A percentile compares a stretch with the other conserved stretches of the same genome.
Conservation (phyloP, 2,888 invertebrate genomes). For the Onthophagus sagittarius region DNA sequence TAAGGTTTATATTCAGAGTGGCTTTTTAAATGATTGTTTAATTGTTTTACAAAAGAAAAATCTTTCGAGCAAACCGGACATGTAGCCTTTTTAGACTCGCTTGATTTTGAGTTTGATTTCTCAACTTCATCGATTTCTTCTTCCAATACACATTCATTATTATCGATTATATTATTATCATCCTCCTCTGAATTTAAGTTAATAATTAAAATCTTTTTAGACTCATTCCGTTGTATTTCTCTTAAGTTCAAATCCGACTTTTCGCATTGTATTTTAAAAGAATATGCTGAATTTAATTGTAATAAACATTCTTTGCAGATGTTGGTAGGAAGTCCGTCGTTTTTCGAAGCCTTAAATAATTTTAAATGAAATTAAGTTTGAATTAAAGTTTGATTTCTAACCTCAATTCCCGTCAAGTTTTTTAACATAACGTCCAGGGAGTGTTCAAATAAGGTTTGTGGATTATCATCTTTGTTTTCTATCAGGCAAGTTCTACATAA, state of each 20-base stretch:
- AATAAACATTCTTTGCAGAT: slow-evolving; percentile 40
- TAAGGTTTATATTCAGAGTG: slow-evolving; percentile 41
- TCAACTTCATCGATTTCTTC: background rate
- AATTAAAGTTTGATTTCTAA: slow-evolving; percentile 19
- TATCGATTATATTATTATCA: background rate
- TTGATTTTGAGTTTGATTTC: slow-evolving; percentile 30
- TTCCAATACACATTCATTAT: background rate
- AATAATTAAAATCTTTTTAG: slow-evolving; percentile 12
- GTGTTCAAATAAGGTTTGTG: slow-evolving; percentile 37
- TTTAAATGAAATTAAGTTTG: slow-evolving; percentile 17
- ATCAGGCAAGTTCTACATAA: slow-evolving; percentile 43
- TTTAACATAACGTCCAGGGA: slow-evolving; percentile 33
- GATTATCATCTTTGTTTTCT: slow-evolving; percentile 37
- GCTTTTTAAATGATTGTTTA: slow-evolving; percentile 36
- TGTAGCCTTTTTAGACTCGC: slow-evolving; percentile 35
- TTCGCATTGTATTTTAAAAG: slow-evolving; percentile 40
- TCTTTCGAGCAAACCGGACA: slow-evolving; percentile 41
- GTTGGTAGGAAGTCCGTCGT: slow-evolving; percentile 40
- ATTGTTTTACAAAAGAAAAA: slow-evolving; percentile 40
- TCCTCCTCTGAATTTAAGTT: background rate
- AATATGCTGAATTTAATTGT: slow-evolving; percentile 36
- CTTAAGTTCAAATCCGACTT: slow-evolving; percentile 38
- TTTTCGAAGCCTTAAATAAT: slow-evolving; percentile 34
- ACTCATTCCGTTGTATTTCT: slow-evolving; percentile 18
- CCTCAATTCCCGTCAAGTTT: slow-evolving; percentile 35